phyloP scores from a whole-genome alignment of 2,888 invertebrate species.

The Pyralis farinalis region DNA sequence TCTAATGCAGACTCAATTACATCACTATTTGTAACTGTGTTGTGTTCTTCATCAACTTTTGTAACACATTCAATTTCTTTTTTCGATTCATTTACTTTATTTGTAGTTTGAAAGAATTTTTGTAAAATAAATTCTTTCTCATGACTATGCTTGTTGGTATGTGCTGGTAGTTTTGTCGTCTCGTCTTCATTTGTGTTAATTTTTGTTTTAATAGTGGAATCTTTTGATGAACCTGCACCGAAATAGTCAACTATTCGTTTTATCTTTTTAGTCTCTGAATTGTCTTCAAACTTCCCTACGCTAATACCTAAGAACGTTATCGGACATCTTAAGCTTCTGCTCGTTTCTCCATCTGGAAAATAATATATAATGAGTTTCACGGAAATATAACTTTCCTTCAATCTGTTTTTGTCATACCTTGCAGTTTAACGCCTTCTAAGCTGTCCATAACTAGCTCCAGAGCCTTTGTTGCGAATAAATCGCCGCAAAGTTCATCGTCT shows the following conservation, averaged over 20 bases:
- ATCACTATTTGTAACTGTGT: conserved; percentile 7
- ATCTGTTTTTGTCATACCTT: conserved; percentile 35
- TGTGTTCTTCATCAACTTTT: conserved; percentile 7
- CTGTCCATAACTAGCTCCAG: conserved; percentile 85
- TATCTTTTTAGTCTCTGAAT: conserved; percentile 69
- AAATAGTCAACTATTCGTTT: conserved; percentile 82
- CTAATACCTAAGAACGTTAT: conserved; percentile 88
- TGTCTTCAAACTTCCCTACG: conserved; percentile 88
- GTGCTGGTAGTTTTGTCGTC: conserved; percentile 20
- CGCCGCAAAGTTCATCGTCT: conserved; percentile 83
- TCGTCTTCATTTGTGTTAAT: conserved; percentile 25
- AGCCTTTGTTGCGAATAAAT: conserved; percentile 84
- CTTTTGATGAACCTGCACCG: conserved; percentile 56
- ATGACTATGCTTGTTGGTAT: conserved; percentile 22
- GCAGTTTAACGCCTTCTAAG: conserved; percentile 57
- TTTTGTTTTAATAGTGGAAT: conserved; percentile 21
- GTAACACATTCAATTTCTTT: conserved; percentile 7
- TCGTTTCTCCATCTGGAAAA: conserved; percentile 54
- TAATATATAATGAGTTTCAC: conserved; percentile 4
- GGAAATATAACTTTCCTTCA: not conserved
- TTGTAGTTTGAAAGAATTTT: conserved; percentile 41
- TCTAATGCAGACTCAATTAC: conserved; percentile 44
- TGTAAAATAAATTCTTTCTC: conserved; percentile 53
- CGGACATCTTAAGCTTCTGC: conserved; percentile 68
- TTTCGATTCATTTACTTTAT: conserved; percentile 18